phyloP scores from a whole-genome alignment of 2,888 invertebrate genomes.

The Fabriciana adippe region DNA sequence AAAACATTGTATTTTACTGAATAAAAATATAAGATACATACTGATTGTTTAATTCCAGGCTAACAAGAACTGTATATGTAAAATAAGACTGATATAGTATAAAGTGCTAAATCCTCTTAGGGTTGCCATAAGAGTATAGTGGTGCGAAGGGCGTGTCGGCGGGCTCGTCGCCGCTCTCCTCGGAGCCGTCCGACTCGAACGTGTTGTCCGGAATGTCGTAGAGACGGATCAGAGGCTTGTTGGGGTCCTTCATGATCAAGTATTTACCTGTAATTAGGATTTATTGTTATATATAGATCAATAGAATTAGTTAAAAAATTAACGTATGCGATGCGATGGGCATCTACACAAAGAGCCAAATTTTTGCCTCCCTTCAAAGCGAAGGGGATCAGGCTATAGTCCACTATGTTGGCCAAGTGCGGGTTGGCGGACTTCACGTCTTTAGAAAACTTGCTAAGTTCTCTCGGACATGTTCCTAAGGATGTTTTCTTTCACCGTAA shows the following conservation, averaged over 20 bases:
- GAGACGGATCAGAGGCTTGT: slow-evolving; percentile 98
- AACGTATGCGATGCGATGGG: too few relatives aligned
- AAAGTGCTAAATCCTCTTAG: slow-evolving; percentile 67
- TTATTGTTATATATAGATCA: too few relatives aligned
- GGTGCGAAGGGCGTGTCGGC: slow-evolving; percentile 78
- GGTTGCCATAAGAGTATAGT: slow-evolving; percentile 76
- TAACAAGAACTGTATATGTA: slow-evolving; percentile 15
- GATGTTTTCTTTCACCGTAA: too few relatives aligned
- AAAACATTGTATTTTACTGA: slow-evolving; percentile 69
- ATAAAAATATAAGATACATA: slow-evolving; percentile 69
- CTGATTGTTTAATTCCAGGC: slow-evolving; percentile 41
- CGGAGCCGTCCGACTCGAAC: slow-evolving; percentile 98
- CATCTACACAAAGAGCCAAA: too few relatives aligned
- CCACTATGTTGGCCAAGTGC: too few relatives aligned
- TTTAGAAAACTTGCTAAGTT: too few relatives aligned
- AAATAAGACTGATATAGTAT: slow-evolving; percentile 1
- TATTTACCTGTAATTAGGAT: slow-evolving; percentile 84
- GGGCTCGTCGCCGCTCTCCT: slow-evolving; percentile 89
- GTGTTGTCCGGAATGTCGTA: slow-evolving; percentile 99
- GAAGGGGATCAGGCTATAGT: too few relatives aligned
- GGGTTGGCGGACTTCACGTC: too few relatives aligned
- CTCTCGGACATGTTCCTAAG: too few relatives aligned
- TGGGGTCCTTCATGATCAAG: slow-evolving; percentile 99
- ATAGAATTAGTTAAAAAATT: background rate
- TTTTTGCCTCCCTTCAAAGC: too few relatives aligned